Percentiles rank a stretch among this genome's conserved stretches.
Conservation (phyloP, 23 tunicate genomes). For the Phallusia fumigata region DNA sequence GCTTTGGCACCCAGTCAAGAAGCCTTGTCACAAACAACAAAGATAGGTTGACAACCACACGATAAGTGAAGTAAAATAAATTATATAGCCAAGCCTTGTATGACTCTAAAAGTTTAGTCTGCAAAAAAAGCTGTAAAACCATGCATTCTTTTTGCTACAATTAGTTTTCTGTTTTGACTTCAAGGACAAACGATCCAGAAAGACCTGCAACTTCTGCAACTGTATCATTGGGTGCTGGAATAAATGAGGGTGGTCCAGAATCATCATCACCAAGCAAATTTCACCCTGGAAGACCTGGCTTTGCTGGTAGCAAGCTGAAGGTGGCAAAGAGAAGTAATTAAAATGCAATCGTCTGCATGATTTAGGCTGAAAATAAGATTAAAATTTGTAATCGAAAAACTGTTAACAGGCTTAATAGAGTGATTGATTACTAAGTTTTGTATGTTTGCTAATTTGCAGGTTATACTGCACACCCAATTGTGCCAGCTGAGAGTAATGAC, state of each 20-base stretch:
- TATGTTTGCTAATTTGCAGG: neutral
- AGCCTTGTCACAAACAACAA: too few species aligned
- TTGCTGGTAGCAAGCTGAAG: constrained; percentile 53
- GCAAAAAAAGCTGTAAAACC: too few species aligned
- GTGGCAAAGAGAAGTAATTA: constrained; percentile 26
- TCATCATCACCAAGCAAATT: neutral
- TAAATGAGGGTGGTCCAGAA: neutral
- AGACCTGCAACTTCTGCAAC: constrained; percentile 2
- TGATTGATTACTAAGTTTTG: neutral
- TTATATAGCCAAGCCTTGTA: too few species aligned
- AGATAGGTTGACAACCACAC: too few species aligned
- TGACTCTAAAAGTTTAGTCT: too few species aligned
- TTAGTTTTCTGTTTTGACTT: too few species aligned
- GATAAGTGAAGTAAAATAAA: too few species aligned
- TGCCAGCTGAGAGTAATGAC: constrained; percentile 76
- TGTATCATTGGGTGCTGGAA: constrained; percentile 2
- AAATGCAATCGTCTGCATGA: neutral
- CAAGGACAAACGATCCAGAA: neutral
- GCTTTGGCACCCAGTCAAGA: too few species aligned
- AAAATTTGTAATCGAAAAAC: too few species aligned
- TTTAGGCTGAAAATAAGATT: too few species aligned
- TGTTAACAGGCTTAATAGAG: too few species aligned
- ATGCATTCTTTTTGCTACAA: too few species aligned
- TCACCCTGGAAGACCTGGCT: constrained; percentile 64
- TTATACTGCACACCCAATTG: constrained; percentile 62